Evolutionary conservation across 2,113 vertebrate species (phyloP).

Genomic region (Brienomyrus brachyistius): DNA sequence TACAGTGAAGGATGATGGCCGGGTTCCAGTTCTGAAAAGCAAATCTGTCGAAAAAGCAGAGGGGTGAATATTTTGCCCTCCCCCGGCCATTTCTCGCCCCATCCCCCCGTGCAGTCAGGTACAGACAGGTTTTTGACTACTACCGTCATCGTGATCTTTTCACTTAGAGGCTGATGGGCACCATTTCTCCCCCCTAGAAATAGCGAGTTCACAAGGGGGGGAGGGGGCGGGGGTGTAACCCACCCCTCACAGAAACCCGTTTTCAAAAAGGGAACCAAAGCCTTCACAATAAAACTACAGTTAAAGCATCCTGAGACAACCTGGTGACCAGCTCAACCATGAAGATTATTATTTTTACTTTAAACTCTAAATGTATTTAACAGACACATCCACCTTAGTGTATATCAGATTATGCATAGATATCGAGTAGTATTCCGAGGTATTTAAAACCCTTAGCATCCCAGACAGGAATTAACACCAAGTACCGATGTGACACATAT

Average conservation of each 20-base stretch:
- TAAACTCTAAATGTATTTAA: conserved; percentile 18
- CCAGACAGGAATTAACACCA: neutral
- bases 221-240: neutral
- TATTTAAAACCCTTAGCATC: conserved; percentile 39
- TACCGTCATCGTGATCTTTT: neutral
- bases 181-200: neutral
- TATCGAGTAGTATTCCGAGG: conserved; percentile 57
- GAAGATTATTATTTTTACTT: conserved; percentile 18
- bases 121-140: neutral
- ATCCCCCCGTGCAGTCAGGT: neutral
- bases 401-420: conserved; percentile 60
- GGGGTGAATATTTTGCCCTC: conserved; percentile 1
- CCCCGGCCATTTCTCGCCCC: neutral
- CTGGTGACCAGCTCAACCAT: conserved; percentile 42
- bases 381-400: conserved; percentile 30
- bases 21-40: conserved; percentile 38
- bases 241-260: conserved; percentile 23
- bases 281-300: conserved; percentile 45
- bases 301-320: conserved; percentile 57
- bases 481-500: neutral
- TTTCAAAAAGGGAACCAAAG: conserved; percentile 42
- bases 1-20: conserved; percentile 45
- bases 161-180: neutral
- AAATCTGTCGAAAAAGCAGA: conserved; percentile 16
- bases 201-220: too few relatives aligned